These are phyloP conservation scores for Oenanthe melanoleuca DNA, from an alignment of 2,113 vertebrate genomes.

Conservation along the genomic window DNA sequence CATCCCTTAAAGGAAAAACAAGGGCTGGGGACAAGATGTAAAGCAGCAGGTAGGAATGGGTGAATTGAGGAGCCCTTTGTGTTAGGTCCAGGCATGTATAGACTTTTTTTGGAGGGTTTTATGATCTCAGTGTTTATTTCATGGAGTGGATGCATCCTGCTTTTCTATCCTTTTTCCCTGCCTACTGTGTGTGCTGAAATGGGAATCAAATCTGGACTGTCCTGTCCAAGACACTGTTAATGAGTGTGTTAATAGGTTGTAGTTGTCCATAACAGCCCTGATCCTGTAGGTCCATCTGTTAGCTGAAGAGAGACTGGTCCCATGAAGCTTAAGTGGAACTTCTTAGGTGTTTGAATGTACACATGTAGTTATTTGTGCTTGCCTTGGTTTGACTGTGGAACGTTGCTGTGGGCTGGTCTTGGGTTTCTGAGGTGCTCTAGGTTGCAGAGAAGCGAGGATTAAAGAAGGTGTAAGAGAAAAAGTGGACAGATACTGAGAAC, in stretches of 20 bases:
- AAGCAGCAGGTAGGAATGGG: background rate
- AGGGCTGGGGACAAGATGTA: background rate
- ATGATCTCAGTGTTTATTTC: background rate
- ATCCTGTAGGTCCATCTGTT: background rate
- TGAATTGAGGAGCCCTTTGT: background rate
- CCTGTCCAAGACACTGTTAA: background rate
- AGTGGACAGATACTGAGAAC: background rate
- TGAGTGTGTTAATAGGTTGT: background rate
- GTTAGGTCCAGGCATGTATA: background rate
- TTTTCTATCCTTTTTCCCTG: background rate
- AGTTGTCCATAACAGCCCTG: background rate
- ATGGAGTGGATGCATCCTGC: background rate
- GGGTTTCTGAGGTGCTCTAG: background rate
- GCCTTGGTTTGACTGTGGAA: background rate
- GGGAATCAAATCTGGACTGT: background rate
- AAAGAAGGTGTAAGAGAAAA: background rate
- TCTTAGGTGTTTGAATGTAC: background rate
- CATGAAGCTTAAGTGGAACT: background rate
- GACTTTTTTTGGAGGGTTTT: background rate
- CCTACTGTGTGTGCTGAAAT: background rate
- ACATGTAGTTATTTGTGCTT: accelerated
- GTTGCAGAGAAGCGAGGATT: background rate
- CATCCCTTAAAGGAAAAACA: background rate
- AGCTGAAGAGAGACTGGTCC: background rate
- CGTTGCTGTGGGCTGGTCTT: background rate